Evolutionary conservation across 2,113 vertebrate genomes (phyloP), one percentile per base, ranked within the genome.

Genomic region (Beaufortia kweichowensis): DNA sequence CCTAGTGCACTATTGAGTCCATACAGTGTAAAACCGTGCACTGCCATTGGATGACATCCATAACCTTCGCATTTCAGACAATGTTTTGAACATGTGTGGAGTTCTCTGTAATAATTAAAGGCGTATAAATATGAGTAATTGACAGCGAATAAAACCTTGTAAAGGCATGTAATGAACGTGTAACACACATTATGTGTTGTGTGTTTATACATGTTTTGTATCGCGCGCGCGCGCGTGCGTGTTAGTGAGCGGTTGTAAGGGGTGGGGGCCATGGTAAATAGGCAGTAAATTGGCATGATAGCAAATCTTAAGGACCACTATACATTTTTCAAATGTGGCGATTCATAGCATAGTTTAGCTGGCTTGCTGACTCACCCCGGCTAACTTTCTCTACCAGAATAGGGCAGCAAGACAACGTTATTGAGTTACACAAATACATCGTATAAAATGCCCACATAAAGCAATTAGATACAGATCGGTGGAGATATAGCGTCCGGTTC

Each of bases 261-360:
- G 77, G 77, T 41, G 70, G 72, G 77, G 82, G 74, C 71, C 43
- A 74, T 48, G 72, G 62, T 63, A 69, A 79, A 80, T 77, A 76
- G 67, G 39, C 39, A 50, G 26, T 12, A 79, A 70, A 57, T 69
- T 53, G 60, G n/a, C n/a, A 17, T 35, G 14, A 55, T 24, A 10
- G 33, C 33, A 41, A 10, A 57, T 57, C 33, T 41, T 39, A 59
- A 28, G 53, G 23, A 53, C 23, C 11, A 3, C 6, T 9, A 2
- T n/a, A 9, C 1, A 15, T 55, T 46, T 48, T 31, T 14, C 15
- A 10, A 24, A 24, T 6, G 33, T 55, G n/a, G 12, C 31, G n/a
- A 17, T n/a, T 70, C n/a, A 2, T 6, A 70, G 50, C 17, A 43
- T 43, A 2, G 35, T 71, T 59, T 59, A 26, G 8, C 19, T 23